These are phyloP conservation scores for Hycleus cichorii DNA, from an alignment of 1,140 invertebrate species.

Conservation along the genomic window DNA sequence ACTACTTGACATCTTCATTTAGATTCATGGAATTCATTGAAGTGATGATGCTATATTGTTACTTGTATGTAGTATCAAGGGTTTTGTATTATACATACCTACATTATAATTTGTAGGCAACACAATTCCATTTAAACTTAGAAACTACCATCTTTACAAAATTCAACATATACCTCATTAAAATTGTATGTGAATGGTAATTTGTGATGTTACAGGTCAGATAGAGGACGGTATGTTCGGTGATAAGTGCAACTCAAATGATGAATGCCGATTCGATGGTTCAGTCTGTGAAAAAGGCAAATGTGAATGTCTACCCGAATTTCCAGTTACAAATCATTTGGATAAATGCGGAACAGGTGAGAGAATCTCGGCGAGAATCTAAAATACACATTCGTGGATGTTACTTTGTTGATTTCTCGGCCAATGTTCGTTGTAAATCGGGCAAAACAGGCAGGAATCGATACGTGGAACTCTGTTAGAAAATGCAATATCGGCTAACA, in stretches of 20 bases:
- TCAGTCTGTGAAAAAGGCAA: conserved; percentile 62
- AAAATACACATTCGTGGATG: too few relatives aligned
- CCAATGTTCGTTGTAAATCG: too few relatives aligned
- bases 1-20: conserved; percentile 6
- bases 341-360: conserved; percentile 78
- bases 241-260: conserved; percentile 58
- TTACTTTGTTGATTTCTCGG: too few relatives aligned
- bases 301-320: conserved; percentile 64
- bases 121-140: too few relatives aligned
- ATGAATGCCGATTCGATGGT: conserved; percentile 65
- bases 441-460: too few relatives aligned
- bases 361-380: too few relatives aligned
- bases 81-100: neutral
- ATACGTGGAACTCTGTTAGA: too few relatives aligned
- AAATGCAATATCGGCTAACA: too few relatives aligned
- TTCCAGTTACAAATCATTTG: conserved; percentile 67
- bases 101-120: too few relatives aligned
- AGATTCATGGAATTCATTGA: conserved; percentile 5
- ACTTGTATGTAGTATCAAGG: too few relatives aligned
- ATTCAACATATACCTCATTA: neutral
- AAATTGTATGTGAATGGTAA: too few relatives aligned
- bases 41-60: too few relatives aligned
- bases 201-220: conserved; percentile 20
- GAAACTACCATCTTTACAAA: neutral
- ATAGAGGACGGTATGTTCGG: conserved; percentile 57